Percentiles rank a stretch among this genome's conserved stretches.
phyloP scores from a whole-genome alignment of 1,140 invertebrate species.

The Zaprionus inermis region DNA sequence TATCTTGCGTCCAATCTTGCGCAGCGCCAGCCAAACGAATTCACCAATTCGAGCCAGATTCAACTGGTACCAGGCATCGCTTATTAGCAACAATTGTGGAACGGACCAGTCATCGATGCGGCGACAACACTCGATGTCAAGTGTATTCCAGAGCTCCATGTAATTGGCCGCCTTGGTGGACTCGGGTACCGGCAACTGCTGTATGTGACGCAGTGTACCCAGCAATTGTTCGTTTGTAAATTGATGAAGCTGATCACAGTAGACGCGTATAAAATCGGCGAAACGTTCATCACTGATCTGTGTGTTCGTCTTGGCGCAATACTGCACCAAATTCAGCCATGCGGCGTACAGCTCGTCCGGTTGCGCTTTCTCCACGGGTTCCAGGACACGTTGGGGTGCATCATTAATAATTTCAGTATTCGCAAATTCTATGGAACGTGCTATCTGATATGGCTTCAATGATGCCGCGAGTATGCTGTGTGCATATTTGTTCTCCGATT shows the following conservation, averaged over 20 bases:
- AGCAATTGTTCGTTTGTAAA: slow-evolving; percentile 84
- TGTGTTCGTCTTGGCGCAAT: slow-evolving; percentile 61
- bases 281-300: slow-evolving; percentile 77
- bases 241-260: slow-evolving; percentile 81
- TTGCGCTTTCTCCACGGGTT: background rate
- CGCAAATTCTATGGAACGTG: slow-evolving; percentile 6
- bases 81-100: slow-evolving; percentile 84
- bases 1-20: slow-evolving; percentile 84
- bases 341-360: slow-evolving; percentile 68
- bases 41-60: slow-evolving; percentile 76
- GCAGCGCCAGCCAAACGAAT: slow-evolving; percentile 84
- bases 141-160: slow-evolving; percentile 85
- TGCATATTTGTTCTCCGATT: slow-evolving; percentile 79
- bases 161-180: slow-evolving; percentile 82
- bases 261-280: slow-evolving; percentile 80
- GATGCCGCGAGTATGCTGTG: slow-evolving; percentile 72
- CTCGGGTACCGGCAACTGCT: slow-evolving; percentile 75
- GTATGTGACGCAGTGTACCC: slow-evolving; percentile 73
- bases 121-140: slow-evolving; percentile 85
- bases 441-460: slow-evolving; percentile 70
- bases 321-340: slow-evolving; percentile 81
- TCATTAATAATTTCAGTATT: background rate
- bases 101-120: slow-evolving; percentile 80
- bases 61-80: slow-evolving; percentile 85
- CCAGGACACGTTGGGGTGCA: slow-evolving; percentile 24